A percentile compares a stretch with the other conserved stretches of the same genome.
Evolutionary conservation across 2,797 vertebrate species (phyloP).

Genomic region (Decapterus maruadsi): DNA sequence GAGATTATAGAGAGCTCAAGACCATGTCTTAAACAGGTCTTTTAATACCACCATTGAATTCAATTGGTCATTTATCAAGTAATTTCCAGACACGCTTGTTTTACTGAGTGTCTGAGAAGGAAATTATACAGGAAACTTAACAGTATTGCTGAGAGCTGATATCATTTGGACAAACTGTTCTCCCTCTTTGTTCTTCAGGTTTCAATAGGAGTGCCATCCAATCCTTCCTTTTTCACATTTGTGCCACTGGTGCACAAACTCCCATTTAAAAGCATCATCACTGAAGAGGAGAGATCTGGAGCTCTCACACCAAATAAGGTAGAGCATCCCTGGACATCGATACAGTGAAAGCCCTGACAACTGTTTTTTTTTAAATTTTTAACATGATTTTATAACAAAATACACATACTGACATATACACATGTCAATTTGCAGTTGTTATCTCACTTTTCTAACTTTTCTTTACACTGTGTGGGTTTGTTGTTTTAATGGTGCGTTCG

Average conservation of each 20-base stretch:
- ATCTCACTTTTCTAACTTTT: background rate
- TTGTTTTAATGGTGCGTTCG: no score
- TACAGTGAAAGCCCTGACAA: no score
- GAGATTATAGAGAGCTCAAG: background rate
- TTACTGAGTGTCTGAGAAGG: background rate
- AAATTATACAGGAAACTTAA: background rate
- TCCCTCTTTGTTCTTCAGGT: slow-evolving; percentile 79
- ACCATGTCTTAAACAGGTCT: background rate
- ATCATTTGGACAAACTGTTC: background rate
- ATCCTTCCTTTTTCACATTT: slow-evolving; percentile 87
- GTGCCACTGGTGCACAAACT: slow-evolving; percentile 87
- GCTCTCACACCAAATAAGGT: slow-evolving; percentile 64
- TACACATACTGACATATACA: background rate
- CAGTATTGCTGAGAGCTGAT: background rate
- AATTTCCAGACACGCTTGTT: background rate
- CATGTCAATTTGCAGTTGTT: background rate
- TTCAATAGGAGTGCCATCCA: slow-evolving; percentile 77
- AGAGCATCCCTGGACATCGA: slow-evolving; percentile 21
- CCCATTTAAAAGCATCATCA: slow-evolving; percentile 80
- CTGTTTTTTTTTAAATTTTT: no score
- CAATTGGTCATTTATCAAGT: background rate
- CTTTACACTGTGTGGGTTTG: background rate
- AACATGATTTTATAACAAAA: no score
- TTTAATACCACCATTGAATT: background rate
- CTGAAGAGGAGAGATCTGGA: slow-evolving; percentile 36